Base-by-base conservation (phyloP, 2,113 vertebrate genomes). In the Lucifuga dentata region DNA sequence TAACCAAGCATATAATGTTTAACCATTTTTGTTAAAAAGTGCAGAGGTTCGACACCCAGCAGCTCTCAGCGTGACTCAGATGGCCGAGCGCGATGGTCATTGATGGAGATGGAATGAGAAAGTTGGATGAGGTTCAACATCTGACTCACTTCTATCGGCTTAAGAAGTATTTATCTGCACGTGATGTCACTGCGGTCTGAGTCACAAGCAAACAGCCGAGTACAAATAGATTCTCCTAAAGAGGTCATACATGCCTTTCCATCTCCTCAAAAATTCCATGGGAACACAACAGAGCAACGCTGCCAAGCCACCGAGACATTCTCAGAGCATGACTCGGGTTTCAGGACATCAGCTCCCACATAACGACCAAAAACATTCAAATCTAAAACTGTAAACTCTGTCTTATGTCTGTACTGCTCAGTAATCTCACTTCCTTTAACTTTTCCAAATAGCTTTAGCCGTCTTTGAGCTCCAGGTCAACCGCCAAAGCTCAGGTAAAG, bases 291-390 rank as follows among this genome's bases (percentile, higher is more conserved):
- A 6, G 51, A 43, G 23, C 35, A 24, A 19, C 33, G 11, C 29
- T 36, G 55, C 64, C 51, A 60, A 16, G 3, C 19, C 36, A 11
- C 24, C n/a, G 21, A 24, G 15, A 51, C 43, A 53, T 65, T 74
- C 71, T 57, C 50, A 56, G 48, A 81, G 60, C 36, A 15, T 39
- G 60, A 43, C 19, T 63, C 64, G 50, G 32, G 17, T 52, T 43
- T 58, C n/a, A 10, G 69, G 17, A 43, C 41, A 11, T 20, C 11
- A 23, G 60, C 78, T 52, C 66, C 60, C 67, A 5, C 15, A 5
- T 1, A 19, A 45, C 12, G 5, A 32, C 8, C 15, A 32, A 53
- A 32, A 32, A 12, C 8, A 43, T 3, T 11, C 20, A 39, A 32
- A 44, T 2, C 5, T 8, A 33, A 36, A 45, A 39, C n/a, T 15